Base-by-base conservation (phyloP, 2,113 vertebrate species). In the Columba janthina region DNA sequence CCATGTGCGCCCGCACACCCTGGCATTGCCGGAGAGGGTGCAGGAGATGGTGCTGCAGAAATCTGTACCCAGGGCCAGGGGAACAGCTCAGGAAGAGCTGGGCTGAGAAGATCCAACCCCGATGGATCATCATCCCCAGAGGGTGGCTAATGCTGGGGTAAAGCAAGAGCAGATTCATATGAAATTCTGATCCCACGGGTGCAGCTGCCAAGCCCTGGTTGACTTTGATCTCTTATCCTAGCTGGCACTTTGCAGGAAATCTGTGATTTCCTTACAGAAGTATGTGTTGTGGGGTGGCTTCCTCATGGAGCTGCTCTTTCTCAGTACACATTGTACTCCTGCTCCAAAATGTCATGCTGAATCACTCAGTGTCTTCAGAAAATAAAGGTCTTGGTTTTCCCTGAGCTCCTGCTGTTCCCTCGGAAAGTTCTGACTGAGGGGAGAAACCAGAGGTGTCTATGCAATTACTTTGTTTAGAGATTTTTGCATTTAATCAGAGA, bases 171-270 rank as follows among this genome's bases (percentile, higher is more conserved):
- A 0, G 71, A 69, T 65, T 72, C 3, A 0, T 24, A 2, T 11
- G 70, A 75, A 85, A 50, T 90, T 73, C 77, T 78, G 66, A 95
- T 94, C 64, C 46, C 83, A 51, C 0, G 56, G 72, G 64, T 67
- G 56, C 86, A 92, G 82, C 88, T 97, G 88, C 85, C 79, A 70
- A 85, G 57, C 78, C 54, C 36, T 9, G 6, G 5, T 36, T 88
- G 72, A 12, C 87, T 92, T 86, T 88, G 79, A 80, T 89, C 61
- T 79, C 31, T 65, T 80, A 50, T 89, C 58, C 70, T 50, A 78
- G 81, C 71, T 76, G 81, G 78, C 32, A 53, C 7, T 95, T 82
- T 15, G 50, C 62, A 79, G 93, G 88, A 93, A 95, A 65, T 77
- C 69, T 25, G 58, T 70, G 67, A 34, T 81, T 93, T 95, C 89